Base-by-base conservation (phyloP, 2,888 invertebrate species). In the Caenorhabditis uteleia region DNA sequence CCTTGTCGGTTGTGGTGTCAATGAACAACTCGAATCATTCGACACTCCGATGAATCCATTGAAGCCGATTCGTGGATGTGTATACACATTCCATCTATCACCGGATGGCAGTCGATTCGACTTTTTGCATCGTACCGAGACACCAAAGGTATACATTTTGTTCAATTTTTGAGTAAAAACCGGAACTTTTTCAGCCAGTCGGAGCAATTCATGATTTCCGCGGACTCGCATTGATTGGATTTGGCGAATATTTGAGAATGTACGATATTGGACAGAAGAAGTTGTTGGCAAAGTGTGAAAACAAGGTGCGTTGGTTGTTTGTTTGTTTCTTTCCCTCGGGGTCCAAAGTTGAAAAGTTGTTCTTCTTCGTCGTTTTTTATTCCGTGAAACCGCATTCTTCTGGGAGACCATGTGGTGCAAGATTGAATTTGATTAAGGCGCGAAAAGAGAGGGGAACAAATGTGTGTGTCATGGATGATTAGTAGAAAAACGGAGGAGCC, bases 211-310 rank as follows among this genome's bases (percentile, higher is more conserved):
- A 92, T 70, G 88, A 91, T 0, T 94, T 94, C 83, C 93, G 95
- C 82, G 97, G 97, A 0, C 88, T 91, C 67, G 88, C 95, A 0
- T 84, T 98, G 25, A 91, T 93, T 0, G 95, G 95, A 0, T 91
- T 97, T 14, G 98, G 97, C 0, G 89, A 90, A 64, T 90, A 91
- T 87, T 86, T 98, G 23, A 87, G 97, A 49, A 88, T 99, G 33
- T 99, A 98, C 84, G 97, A 98, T 83, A 88, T 95, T 80, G 98
- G 98, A 57, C 93, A 92, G 85, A 92, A 95, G 84, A 98, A 98
- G 85, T 86, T 98, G 56, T 85, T 98, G 42, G 88, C 95, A 49
- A 99, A 99, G 86, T 97, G 97, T 86, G 98, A 99, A 86, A 99
- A 98, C 83, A 91, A 91, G 87, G 89, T 87, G 39, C 39, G 71